Percentiles rank a stretch among this genome's conserved stretches.
Evolutionary conservation across 2,888 invertebrate species (phyloP).

Genomic region (Polymixis flavicincta): DNA sequence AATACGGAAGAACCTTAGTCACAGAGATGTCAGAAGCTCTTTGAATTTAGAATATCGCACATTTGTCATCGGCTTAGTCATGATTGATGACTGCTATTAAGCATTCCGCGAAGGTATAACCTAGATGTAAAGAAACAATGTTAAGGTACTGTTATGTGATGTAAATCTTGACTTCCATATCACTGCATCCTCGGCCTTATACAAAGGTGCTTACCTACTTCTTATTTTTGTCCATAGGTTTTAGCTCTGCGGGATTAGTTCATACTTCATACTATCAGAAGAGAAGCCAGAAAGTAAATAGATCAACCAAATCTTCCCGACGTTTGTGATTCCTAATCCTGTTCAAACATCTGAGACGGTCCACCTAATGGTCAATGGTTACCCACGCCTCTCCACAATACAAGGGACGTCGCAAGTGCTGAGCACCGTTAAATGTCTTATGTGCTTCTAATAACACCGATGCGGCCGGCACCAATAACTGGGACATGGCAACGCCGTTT

Average conservation of each 20-base stretch:
- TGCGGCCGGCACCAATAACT: neutral
- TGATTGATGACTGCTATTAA: conserved; percentile 30
- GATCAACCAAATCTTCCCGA: neutral
- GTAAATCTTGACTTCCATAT: neutral
- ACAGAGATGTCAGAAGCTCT: conserved; percentile 39
- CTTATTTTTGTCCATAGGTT: neutral
- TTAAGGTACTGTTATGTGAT: neutral
- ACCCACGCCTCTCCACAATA: too few species aligned
- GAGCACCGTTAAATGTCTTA: neutral
- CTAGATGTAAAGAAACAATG: conserved; percentile 12
- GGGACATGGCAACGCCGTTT: neutral
- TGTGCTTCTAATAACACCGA: neutral
- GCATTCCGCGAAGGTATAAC: conserved; percentile 31
- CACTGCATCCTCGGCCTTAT: neutral
- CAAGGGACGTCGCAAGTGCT: neutral
- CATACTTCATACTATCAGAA: neutral
- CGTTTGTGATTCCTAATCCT: neutral
- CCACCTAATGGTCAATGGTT: too few species aligned
- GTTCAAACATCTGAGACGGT: neutral
- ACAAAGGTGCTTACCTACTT: neutral
- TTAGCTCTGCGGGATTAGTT: neutral
- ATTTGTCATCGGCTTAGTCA: conserved; percentile 60
- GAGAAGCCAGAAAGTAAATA: neutral
- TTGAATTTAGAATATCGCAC: conserved; percentile 54
- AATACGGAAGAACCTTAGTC: conserved; percentile 61